Conservation (phyloP, 2,888 invertebrate species). For the Pomacea canaliculata region DNA sequence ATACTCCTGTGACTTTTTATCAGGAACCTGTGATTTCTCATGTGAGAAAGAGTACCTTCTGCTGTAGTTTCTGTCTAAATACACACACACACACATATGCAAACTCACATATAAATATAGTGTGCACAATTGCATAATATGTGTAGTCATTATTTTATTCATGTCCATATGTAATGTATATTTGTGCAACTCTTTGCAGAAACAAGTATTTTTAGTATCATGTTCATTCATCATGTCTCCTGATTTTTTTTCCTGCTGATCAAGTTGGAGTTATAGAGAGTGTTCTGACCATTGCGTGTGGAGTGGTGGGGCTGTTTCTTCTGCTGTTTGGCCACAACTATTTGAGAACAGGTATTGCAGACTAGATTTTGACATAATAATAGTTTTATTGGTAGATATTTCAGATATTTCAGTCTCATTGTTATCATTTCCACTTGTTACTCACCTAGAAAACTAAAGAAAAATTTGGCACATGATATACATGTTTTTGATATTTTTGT, state of each 20-base stretch:
- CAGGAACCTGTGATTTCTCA: constrained; percentile 66
- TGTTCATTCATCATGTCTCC: background rate
- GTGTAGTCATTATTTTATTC: background rate
- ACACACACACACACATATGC: background rate
- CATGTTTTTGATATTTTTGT: no score
- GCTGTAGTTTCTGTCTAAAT: background rate
- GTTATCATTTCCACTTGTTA: background rate
- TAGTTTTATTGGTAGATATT: background rate
- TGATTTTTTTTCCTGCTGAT: no score
- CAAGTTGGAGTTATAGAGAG: constrained; percentile 39
- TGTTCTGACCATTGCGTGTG: constrained; percentile 45
- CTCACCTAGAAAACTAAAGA: background rate
- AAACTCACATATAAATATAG: no score
- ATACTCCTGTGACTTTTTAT: constrained; percentile 76
- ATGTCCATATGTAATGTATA: background rate
- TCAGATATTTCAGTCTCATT: background rate
- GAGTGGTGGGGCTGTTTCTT: constrained; percentile 75
- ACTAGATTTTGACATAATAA: no score
- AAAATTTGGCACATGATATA: no score
- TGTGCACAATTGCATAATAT: background rate
- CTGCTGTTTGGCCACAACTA: constrained; percentile 78
- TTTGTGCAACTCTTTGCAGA: background rate
- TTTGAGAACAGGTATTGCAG: constrained; percentile 71
- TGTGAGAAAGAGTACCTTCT: background rate
- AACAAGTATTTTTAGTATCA: background rate